These are phyloP conservation scores for Periophthalmus magnuspinnatus DNA, from an alignment of 2,797 vertebrate genomes.

Conservation along the genomic window DNA sequence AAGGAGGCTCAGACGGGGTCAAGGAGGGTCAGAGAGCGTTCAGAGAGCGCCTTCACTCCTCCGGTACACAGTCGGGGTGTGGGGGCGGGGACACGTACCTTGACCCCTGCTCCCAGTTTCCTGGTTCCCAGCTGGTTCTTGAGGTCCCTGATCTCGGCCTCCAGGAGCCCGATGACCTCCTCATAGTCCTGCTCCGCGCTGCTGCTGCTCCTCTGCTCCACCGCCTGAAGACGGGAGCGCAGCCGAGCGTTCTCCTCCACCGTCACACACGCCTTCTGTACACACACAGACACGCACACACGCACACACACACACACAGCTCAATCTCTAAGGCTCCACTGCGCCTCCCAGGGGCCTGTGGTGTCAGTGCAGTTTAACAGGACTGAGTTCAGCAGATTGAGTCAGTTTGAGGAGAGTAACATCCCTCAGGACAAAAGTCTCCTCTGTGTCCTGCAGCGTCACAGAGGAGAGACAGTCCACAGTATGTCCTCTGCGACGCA, in stretches of 20 bases:
- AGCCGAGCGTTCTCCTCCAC: constrained; percentile 82
- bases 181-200: constrained; percentile 89
- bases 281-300: too few species aligned
- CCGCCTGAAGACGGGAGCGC: constrained; percentile 82
- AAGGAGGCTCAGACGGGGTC: too few species aligned
- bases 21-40: too few species aligned
- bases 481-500: background rate
- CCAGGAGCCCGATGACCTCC: constrained; percentile 88
- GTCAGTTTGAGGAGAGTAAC: too few species aligned
- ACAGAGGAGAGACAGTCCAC: too few species aligned
- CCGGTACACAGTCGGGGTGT: background rate
- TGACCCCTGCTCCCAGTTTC: constrained; percentile 43
- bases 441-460: too few species aligned
- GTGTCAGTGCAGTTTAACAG: too few species aligned
- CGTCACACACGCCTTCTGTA: constrained; percentile 81
- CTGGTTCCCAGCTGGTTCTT: constrained; percentile 82
- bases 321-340: background rate
- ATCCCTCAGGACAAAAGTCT: too few species aligned
- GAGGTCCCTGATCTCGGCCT: constrained; percentile 88
- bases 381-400: too few species aligned
- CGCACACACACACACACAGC: background rate
- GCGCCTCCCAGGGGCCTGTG: too few species aligned
- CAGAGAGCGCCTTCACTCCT: too few species aligned
- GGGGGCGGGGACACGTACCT: background rate
- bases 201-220: constrained; percentile 75